Base-by-base conservation (phyloP, 2,113 vertebrate genomes). In the Pelusios castaneus region DNA sequence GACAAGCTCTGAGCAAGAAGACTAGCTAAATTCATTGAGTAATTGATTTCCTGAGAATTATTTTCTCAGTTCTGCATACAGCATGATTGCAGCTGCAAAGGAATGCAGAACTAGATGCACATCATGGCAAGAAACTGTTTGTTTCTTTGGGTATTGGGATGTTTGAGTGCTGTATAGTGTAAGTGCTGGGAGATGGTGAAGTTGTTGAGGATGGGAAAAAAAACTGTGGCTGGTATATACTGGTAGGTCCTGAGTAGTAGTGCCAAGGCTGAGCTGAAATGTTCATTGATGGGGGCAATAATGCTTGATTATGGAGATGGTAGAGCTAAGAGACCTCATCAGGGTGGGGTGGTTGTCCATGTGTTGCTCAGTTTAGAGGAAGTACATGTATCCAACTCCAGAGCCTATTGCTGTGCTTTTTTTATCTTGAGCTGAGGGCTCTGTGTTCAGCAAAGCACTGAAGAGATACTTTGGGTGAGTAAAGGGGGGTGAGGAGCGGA, bases 21-120 rank as follows among this genome's bases (percentile, higher is more conserved):
- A 1, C 25, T 9, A 22, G 0, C 25, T 1, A n/a, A 91, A 34
- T 11, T 27, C 5, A 6, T 60, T n/a, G 31, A 82, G 67, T 4
- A 54, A 11, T 5, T 21, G n/a, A 2, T 78, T 75, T 81, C 78
- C 80, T 52, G 7, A 8, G 45, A 81, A 41, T 43, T 45, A 29
- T 56, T 17, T 2, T 60, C 38, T 82, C 1, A 0, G 34, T 13
- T 82, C 58, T 3, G 2, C 6, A 5, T 10, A 45, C 1, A 47
- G 4, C 13, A 7, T 5, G 38, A 56, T 19, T 16, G 31, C 16
- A 76, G 38, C 38, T 73, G 56, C 78, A 79, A 82, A 34, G 5
- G 52, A 70, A 9, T 8, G 5, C 9, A 70, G 83, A 76, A 76
- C 41, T 76, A 43, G 13, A 76, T 10, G 25, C 10, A 41, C 24